phyloP scores from a whole-genome alignment of 2,113 vertebrate genomes.

The Solea senegalensis region DNA sequence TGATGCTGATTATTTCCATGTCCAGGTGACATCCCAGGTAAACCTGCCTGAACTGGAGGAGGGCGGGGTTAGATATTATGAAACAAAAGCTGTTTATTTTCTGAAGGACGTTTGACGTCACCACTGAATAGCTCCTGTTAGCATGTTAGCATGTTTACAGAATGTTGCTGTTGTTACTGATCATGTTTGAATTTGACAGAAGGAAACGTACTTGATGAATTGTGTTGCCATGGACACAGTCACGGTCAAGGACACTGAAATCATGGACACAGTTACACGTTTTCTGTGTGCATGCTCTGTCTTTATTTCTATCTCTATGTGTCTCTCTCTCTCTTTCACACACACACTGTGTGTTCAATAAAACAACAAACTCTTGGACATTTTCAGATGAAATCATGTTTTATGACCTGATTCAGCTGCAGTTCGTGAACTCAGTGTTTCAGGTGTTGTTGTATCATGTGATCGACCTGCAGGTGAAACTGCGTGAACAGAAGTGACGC shows the following conservation, averaged over 20 bases:
- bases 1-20: background rate
- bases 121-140: constrained; percentile 2
- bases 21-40: background rate
- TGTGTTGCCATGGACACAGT: background rate
- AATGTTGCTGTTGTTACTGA: constrained; percentile 4
- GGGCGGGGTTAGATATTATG: background rate
- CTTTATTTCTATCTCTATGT: background rate
- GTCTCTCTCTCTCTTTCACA: no score
- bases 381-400: no score
- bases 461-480: background rate
- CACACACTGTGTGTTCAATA: no score
- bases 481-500: background rate
- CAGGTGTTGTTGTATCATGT: constrained; percentile 2
- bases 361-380: no score
- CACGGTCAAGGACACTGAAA: background rate
- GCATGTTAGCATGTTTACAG: constrained; percentile 17
- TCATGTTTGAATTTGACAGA: background rate
- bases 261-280: no score
- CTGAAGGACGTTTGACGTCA: background rate
- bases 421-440: background rate
- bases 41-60: background rate
- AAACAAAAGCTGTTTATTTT: constrained; percentile 4
- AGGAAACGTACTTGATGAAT: background rate
- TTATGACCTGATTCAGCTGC: background rate
- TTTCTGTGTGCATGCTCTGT: background rate